A percentile compares a stretch with the other conserved stretches of the same genome.
These are phyloP conservation scores for Poeciliopsis occidentalis DNA, from an alignment of 2,113 vertebrate genomes.

Conservation along the genomic window DNA sequence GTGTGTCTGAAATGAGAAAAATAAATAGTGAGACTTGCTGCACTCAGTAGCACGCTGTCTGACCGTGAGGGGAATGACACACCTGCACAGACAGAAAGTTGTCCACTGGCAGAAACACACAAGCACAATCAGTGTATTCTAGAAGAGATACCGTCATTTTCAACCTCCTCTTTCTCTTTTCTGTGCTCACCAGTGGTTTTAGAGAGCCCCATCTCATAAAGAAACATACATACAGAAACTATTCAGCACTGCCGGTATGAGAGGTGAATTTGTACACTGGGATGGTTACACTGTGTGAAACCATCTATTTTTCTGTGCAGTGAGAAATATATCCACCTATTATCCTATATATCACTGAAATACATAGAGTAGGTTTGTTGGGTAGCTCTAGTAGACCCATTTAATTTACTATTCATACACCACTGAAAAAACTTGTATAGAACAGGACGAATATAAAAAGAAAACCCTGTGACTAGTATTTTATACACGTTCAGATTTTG, in stretches of 20 bases:
- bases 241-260: constrained; percentile 61
- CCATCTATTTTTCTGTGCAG: constrained; percentile 50
- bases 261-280: constrained; percentile 53
- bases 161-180: not conserved
- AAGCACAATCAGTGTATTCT: constrained; percentile 60
- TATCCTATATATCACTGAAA: constrained; percentile 60
- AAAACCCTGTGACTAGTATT: constrained; percentile 57
- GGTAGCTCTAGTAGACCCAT: constrained; percentile 53
- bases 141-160: constrained; percentile 32
- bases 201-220: constrained; percentile 16
- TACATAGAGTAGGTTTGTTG: constrained; percentile 55
- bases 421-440: constrained; percentile 55
- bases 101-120: constrained; percentile 62
- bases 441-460: constrained; percentile 58
- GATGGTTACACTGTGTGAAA: constrained; percentile 52
- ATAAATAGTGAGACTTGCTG: constrained; percentile 41
- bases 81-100: constrained; percentile 60
- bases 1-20: constrained; percentile 59
- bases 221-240: constrained; percentile 43
- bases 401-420: constrained; percentile 58
- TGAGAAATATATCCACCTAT: constrained; percentile 54
- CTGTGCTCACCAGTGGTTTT: constrained; percentile 6
- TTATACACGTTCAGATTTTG: constrained; percentile 55
- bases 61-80: constrained; percentile 59
- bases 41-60: constrained; percentile 54